These are phyloP conservation scores for Acanthornis magna DNA, from an alignment of 2,797 vertebrate genomes.

Conservation along the genomic window DNA sequence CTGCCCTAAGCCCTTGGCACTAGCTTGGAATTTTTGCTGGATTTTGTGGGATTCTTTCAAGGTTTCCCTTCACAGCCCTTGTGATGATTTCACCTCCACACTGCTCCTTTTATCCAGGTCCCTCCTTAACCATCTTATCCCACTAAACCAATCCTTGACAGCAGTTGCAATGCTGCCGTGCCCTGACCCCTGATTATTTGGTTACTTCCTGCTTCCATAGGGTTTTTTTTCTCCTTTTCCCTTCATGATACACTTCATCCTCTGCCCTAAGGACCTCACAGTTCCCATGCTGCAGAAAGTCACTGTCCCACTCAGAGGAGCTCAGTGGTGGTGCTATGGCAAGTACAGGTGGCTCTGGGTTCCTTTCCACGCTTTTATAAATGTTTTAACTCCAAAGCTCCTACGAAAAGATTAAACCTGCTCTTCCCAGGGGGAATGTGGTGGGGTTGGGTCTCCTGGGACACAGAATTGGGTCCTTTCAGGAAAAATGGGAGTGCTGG, in stretches of 20 bases:
- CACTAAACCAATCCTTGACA: not conserved
- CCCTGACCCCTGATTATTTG: not conserved
- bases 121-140: not conserved
- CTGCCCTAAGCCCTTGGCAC: not conserved
- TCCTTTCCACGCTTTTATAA: not conserved
- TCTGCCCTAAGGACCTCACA: not conserved
- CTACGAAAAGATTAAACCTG: rapidly evolving
- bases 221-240: not conserved
- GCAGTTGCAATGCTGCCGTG: rapidly evolving
- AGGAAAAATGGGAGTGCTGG: not conserved
- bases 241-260: rapidly evolving
- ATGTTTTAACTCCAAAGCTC: not conserved
- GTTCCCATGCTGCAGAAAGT: rapidly evolving
- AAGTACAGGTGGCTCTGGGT: not conserved
- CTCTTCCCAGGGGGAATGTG: not conserved
- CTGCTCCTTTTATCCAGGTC: not conserved
- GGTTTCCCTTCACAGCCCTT: not conserved
- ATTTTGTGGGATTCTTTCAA: not conserved
- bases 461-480: not conserved
- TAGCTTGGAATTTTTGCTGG: not conserved
- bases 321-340: not conserved
- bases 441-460: not conserved
- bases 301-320: not conserved
- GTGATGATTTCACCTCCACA: not conserved
- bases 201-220: not conserved